Evolutionary conservation across 2,888 invertebrate genomes (phyloP), one percentile per base, ranked within the genome.

Genomic region (Hermodice carunculata): DNA sequence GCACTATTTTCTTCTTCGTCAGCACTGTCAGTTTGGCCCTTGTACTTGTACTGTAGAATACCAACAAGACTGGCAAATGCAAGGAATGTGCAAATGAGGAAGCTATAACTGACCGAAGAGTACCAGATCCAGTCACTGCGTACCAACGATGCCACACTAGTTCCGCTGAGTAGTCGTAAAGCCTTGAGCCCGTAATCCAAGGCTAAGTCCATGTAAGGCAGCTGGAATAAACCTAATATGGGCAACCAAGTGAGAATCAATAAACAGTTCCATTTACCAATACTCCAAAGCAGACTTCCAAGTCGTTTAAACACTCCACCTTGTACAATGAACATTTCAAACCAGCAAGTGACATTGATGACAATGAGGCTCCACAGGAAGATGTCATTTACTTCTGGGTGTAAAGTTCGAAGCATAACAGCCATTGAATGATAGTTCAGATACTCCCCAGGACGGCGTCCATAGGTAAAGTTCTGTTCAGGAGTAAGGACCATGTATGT

Each of bases 341-440:
- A 80, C 52, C 82, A 80, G 17, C 86, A 86, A 32, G 87, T 74
- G 69, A 87, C 75, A 76, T 88, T 89, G 56, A 86, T 83, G 14
- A 87, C 61, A 22, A 86, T 71, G 40, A 89, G 78, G 70, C 86
- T 87, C 51, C 85, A 75, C 11, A 88, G 77, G 75, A 89, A 89
- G 17, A 88, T 79, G 78, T 89, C 89, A 78, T 88, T 89, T 66
- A 86, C 82, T 77, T 88, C 88, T 2, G 89, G 89, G 68, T 87
- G 85, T 3, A 88, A 75, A 37, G 84, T 82, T 67, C 85, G 82
- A 28, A 89, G 77, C 70, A 86, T 87, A 26, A 82, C 71, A 70
- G 87, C 86, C 85, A 89, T 84, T 3, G 86, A 80, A 52, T 75
- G 71, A 74, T 85, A 88, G 61, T 84, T 87, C 59, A 86, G 79